A percentile compares a stretch with the other conserved stretches of the same genome.
phyloP scores from a whole-genome alignment of 2,113 vertebrate genomes.

The Mirounga angustirostris region DNA sequence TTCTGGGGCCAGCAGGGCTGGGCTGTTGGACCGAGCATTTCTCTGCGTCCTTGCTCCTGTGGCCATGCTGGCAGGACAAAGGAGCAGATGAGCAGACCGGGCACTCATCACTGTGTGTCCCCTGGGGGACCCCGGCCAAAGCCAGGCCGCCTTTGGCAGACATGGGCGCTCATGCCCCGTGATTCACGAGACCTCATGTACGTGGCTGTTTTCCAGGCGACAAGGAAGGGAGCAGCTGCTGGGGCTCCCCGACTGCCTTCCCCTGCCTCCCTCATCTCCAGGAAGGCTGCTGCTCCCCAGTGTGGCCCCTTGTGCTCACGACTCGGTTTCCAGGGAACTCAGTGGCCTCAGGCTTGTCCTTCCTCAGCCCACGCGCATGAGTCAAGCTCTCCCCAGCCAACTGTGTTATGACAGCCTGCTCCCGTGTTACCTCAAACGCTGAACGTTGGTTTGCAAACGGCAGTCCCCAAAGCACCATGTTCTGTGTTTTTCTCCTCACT shows the following conservation, averaged over 20 bases:
- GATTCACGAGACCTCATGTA: background rate
- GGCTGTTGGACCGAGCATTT: background rate
- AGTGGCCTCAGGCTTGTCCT: conserved; percentile 69
- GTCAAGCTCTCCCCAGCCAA: conserved; percentile 73
- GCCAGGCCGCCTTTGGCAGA: conserved; percentile 30
- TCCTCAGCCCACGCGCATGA: conserved; percentile 79
- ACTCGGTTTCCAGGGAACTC: conserved; percentile 73
- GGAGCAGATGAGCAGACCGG: conserved; percentile 21
- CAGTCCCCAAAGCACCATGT: conserved; percentile 72
- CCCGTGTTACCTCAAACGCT: conserved; percentile 67
- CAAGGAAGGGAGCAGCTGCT: conserved; percentile 79
- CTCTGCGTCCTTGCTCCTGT: background rate
- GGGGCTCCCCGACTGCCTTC: conserved; percentile 65
- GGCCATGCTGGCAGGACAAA: background rate
- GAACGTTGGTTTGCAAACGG: conserved; percentile 65
- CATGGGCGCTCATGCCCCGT: accelerated
- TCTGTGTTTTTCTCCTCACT: conserved; percentile 46
- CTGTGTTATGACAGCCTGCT: conserved; percentile 69
- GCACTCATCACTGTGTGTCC: background rate
- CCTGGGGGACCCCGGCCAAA: background rate
- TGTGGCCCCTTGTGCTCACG: background rate
- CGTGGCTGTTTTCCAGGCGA: conserved; percentile 58
- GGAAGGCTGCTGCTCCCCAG: conserved; percentile 71
- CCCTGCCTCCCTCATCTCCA: conserved; percentile 71
- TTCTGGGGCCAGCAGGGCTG: background rate